A percentile compares a stretch with the other conserved stretches of the same genome.
These are phyloP conservation scores for Odontothrips loti DNA, from an alignment of 2,888 invertebrate genomes.

Conservation along the genomic window DNA sequence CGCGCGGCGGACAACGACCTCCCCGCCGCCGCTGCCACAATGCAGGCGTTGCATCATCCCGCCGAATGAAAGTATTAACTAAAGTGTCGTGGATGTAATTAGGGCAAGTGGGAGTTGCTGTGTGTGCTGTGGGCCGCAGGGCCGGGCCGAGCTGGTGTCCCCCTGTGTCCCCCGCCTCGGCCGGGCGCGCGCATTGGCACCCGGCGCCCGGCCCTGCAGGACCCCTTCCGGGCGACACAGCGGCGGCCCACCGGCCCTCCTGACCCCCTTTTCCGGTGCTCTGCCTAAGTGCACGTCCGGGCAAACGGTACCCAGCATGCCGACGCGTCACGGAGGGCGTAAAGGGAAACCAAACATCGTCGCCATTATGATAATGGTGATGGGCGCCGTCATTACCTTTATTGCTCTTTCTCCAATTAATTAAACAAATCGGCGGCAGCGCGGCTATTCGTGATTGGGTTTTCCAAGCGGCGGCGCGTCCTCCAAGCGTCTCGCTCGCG, in stretches of 20 bases:
- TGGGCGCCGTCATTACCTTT: too few relatives aligned
- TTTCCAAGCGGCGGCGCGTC: neutral
- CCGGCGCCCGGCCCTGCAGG: too few relatives aligned
- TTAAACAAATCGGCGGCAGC: neutral
- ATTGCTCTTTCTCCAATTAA: neutral
- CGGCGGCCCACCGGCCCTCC: too few relatives aligned
- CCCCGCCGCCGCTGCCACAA: neutral
- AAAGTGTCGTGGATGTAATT: constrained; percentile 1
- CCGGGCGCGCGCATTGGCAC: too few relatives aligned
- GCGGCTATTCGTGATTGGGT: neutral
- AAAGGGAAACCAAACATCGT: neutral
- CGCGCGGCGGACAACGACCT: too few relatives aligned
- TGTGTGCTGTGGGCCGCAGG: neutral
- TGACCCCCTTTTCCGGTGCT: too few relatives aligned
- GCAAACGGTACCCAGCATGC: too few relatives aligned
- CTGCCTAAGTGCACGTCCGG: too few relatives aligned
- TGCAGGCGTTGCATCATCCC: neutral
- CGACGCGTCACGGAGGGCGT: too few relatives aligned
- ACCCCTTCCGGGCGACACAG: too few relatives aligned
- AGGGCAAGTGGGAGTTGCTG: neutral
- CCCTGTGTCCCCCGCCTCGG: too few relatives aligned
- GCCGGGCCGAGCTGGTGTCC: neutral
- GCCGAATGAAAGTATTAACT: neutral
- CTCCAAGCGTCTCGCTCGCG: neutral
- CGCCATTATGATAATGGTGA: neutral